phyloP scores from a whole-genome alignment of 2,888 invertebrate species.

The Acanthosepion pharaonis region DNA sequence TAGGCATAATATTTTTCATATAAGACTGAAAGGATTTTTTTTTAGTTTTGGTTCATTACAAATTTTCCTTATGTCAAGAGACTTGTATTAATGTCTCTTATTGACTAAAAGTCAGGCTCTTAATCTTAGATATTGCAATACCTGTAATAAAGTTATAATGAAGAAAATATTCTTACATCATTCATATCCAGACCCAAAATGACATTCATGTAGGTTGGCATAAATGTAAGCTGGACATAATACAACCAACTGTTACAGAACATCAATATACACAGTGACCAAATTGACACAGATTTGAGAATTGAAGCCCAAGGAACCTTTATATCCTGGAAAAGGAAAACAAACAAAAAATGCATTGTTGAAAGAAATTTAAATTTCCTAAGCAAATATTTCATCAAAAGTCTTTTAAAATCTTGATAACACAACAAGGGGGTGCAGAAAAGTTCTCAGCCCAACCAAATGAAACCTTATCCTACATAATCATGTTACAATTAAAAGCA shows the following conservation, averaged over 20 bases:
- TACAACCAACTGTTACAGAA: constrained; percentile 36
- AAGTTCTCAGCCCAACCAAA: too few relatives aligned
- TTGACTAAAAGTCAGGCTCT: too few relatives aligned
- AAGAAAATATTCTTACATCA: constrained; percentile 14
- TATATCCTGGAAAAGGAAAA: neutral
- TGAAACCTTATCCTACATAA: too few relatives aligned
- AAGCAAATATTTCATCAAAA: too few relatives aligned
- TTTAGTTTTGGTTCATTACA: too few relatives aligned
- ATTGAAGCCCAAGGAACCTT: neutral
- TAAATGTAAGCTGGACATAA: neutral
- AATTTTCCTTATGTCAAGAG: too few relatives aligned
- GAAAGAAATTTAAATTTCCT: neutral
- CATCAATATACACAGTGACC: neutral
- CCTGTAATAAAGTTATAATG: neutral
- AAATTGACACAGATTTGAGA: neutral
- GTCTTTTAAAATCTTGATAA: too few relatives aligned
- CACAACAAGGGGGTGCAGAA: too few relatives aligned
- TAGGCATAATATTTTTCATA: too few relatives aligned
- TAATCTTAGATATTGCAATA: neutral
- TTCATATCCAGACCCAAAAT: constrained; percentile 17
- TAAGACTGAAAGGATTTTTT: too few relatives aligned
- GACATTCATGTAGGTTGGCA: constrained; percentile 35
- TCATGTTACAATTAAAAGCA: too few relatives aligned
- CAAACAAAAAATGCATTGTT: neutral
- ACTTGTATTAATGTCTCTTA: too few relatives aligned